phyloP scores from a whole-genome alignment of 2,113 vertebrate genomes.

The Equus przewalskii region DNA sequence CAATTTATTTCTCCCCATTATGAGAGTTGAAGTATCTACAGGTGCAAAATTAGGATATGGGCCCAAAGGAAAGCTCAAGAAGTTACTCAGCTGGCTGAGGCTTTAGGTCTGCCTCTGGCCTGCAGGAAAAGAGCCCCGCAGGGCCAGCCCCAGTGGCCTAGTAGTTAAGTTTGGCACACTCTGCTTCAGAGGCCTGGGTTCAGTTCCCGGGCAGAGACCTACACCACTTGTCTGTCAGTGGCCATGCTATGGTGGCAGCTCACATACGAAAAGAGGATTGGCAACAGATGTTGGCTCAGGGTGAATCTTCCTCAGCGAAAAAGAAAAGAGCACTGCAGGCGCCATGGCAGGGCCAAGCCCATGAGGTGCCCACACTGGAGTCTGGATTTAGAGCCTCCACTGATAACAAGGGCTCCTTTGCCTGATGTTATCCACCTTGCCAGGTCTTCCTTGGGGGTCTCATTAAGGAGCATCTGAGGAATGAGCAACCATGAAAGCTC shows the following conservation, averaged over 20 bases:
- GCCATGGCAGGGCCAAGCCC: background rate
- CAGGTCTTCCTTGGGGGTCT: background rate
- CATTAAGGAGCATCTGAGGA: background rate
- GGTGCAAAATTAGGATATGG: background rate
- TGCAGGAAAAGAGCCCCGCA: background rate
- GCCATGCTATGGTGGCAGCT: no score
- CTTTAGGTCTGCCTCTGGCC: background rate
- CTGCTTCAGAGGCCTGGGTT: no score
- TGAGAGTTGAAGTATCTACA: background rate
- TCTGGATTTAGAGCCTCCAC: background rate
- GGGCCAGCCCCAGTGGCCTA: no score
- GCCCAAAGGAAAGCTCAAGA: background rate
- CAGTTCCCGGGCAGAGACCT: no score
- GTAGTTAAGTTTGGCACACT: no score
- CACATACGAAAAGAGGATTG: no score
- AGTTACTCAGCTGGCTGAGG: background rate
- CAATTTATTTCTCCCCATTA: background rate
- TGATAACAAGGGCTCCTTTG: background rate
- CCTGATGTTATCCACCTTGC: background rate
- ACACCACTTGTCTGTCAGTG: no score
- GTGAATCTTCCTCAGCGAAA: no score
- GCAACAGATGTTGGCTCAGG: no score
- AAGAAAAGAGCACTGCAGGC: background rate
- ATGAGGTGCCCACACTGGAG: rapidly evolving
- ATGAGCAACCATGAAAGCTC: background rate